Evolutionary conservation across 2,113 vertebrate species (phyloP), one percentile per base, ranked within the genome.

Genomic region (Carollia perspicillata): DNA sequence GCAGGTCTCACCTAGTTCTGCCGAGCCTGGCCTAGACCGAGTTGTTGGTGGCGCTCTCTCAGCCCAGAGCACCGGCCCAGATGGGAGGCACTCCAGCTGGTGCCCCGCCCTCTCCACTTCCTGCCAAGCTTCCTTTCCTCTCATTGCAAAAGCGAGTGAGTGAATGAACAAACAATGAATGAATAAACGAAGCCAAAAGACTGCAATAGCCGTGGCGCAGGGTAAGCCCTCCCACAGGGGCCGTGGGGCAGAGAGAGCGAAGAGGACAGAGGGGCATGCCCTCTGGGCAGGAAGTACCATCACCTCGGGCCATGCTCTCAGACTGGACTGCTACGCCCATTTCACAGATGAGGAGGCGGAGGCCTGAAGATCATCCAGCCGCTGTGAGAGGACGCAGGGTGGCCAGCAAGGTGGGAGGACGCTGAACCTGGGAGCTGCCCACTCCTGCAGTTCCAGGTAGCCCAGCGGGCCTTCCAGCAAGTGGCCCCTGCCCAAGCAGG

Each of bases 261-360:
- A 18, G 55, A 33, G 30, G 17, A 16, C 58, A 10, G n/a, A 6
- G 4, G 2, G 51, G 12, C 0, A 6, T 58, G 1, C 35, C 10
- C 60, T 13, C 26, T 18, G 11, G 10, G n/a, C n/a, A 5, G 37
- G 10, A 12, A 3, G 6, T 1, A 0, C 47, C 4, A 1, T 0
- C 72, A 40, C 16, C 14, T 9, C 28, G 1, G 1, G 33, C 13
- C 9, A 18, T 1, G 37, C 71, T 2, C 13, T 3, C 12, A 13
- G 28, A 44, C 20, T 0, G 35, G 13, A 37, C 42, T 22, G 10
- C 47, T 58, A 10, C 23, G 22, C 55, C 49, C 78, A 55, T 40
- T 28, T 42, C 60, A 84, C 69, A 94, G 66, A 75, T 2, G 18
- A 37, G 72, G 13, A 65, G 4, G 26, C 30, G 0, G 44, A 53